These are phyloP conservation scores for Neodiprion virginianus DNA, from an alignment of 1,140 invertebrate species.

Conservation along the genomic window DNA sequence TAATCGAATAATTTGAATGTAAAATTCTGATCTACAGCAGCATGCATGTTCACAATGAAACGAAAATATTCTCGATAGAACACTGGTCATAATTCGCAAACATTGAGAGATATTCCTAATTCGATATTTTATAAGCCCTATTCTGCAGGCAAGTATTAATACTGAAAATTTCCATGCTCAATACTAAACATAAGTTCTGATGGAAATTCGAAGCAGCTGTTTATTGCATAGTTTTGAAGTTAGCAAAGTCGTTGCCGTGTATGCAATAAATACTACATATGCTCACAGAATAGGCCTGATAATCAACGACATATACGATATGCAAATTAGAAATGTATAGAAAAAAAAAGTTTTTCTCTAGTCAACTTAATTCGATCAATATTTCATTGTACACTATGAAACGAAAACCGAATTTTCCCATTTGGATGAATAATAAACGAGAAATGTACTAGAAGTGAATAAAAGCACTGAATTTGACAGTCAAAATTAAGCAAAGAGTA, in stretches of 20 bases:
- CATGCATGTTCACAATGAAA: constrained; percentile 1
- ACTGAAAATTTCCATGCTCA: constrained; percentile 34
- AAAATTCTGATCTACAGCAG: not conserved
- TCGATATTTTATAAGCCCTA: constrained; percentile 26
- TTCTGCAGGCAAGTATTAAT: constrained; percentile 27
- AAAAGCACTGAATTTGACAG: too few relatives aligned
- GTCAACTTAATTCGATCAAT: too few relatives aligned
- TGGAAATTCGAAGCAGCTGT: not conserved
- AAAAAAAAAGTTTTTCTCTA: too few relatives aligned
- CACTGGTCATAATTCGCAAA: not conserved
- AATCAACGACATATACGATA: not conserved
- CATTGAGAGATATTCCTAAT: constrained; percentile 1
- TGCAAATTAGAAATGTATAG: not conserved
- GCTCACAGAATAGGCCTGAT: constrained; percentile 19
- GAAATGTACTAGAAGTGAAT: too few relatives aligned
- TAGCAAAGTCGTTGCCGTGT: not conserved
- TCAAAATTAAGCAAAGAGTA: not conserved
- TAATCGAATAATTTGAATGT: not conserved
- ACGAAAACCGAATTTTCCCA: not conserved
- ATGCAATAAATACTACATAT: constrained; percentile 19
- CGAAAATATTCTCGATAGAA: not conserved
- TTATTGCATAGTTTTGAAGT: too few relatives aligned
- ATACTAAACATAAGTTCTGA: constrained; percentile 19
- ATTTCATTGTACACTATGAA: too few relatives aligned
- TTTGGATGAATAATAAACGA: too few relatives aligned